Evolutionary conservation across 1,140 invertebrate genomes (phyloP), one percentile per base, ranked within the genome.

Genomic region (Platyura marginata): DNA sequence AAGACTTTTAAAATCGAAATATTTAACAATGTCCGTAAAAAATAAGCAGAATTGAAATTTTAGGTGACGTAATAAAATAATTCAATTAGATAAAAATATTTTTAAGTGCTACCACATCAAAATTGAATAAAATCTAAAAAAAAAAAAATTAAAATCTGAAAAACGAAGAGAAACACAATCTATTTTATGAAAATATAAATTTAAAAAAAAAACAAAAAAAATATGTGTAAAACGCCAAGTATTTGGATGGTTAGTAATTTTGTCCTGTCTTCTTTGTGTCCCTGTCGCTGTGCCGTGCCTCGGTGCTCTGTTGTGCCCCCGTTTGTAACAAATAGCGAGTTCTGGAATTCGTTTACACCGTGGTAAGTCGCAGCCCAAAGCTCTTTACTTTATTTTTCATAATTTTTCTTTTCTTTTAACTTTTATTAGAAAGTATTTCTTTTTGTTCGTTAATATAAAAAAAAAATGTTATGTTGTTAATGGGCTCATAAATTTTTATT

Each of bases 311-410:
- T 21, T 21, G 38, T 40, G 21, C 38, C 22, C 21, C 21, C 21
- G 23, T 22, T 23, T 40, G 13, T 22, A 41, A 49, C 32, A 39
- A 47, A 41, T 85, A 89, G 85, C 84, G 81, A 83, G 79, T 90
- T 88, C 82, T 90, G 85, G 85, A 88, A 81, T 79, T 87, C 81
- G 76, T 89, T 89, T 83, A 83, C 80, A 79, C 84, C 83, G 79
- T 81, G 85, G 86, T 90, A 90, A 89, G 85, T 87, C 75, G 74
- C 75, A 77, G 74, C 75, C 60, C 63, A 40, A 15, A 21, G 19
- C 13, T 6, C 25, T 6, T 4, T 38, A 6, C 19, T 18, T 38
- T 20, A 19, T 19, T 60, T 63, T 64, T 61, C 63, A 64, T 62
- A 62, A 63, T 64, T 61, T 65, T 64, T 64, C 58, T 65, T 61